Base-by-base conservation (phyloP, 2,888 invertebrate species). In the Anaspis maculata region DNA sequence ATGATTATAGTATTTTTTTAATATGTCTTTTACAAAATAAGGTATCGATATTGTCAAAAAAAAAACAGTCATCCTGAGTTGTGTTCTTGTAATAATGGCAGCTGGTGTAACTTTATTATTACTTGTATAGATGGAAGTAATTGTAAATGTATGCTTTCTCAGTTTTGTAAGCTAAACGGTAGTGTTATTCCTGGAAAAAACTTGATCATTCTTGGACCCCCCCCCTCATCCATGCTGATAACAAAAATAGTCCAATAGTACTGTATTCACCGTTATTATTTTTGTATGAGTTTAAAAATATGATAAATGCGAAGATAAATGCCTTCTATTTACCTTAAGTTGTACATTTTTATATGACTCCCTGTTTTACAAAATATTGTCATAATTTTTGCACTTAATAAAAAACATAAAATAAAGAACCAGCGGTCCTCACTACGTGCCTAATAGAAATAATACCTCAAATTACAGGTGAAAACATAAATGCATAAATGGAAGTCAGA, bases 381-480 rank as follows among this genome's bases (percentile, higher is more conserved):
- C 53, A 51, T 56, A 54, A 50, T 56, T 55, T 56, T 55, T 55
- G 56, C 56, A 56, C 56, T 46, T 41, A 52, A 56, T 54, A 53
- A 55, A 55, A 19, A 19, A 5, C 5, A 19, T 19, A 9, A 19
- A 19, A 19, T n/a, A n/a, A n/a, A n/a, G n/a, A n/a, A n/a, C n/a
- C n/a, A n/a, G n/a, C n/a, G n/a, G n/a, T n/a, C n/a, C n/a, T n/a
- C n/a, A n/a, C n/a, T n/a, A n/a, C n/a, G n/a, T n/a, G n/a, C n/a
- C n/a, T n/a, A n/a, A n/a, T n/a, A n/a, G n/a, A n/a, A n/a, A n/a
- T n/a, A n/a, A n/a, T n/a, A n/a, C n/a, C n/a, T n/a, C n/a, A n/a
- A n/a, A n/a, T n/a, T n/a, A n/a, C n/a, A n/a, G n/a, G n/a, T n/a
- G n/a, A n/a, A n/a, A n/a, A n/a, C n/a, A n/a, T n/a, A n/a, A n/a